Evolutionary conservation across 2,888 invertebrate species (phyloP).

Genomic region (Cartodere bifasciata): DNA sequence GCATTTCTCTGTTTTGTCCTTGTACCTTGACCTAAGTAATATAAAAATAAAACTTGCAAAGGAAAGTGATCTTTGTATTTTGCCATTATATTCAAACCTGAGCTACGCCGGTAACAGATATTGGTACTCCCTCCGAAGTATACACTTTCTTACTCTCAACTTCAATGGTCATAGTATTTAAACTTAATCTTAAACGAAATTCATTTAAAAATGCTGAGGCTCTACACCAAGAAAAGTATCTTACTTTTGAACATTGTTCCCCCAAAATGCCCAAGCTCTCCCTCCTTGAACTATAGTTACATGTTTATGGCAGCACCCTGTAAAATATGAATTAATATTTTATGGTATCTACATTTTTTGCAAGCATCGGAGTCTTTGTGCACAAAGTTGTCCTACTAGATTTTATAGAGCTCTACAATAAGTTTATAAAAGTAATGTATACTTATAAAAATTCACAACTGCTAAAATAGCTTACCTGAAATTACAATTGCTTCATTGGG

Average conservation of each 20-base stretch:
- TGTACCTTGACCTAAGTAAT: slow-evolving; percentile 46
- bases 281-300: slow-evolving; percentile 85
- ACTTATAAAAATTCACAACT: no score
- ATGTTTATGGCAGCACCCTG: slow-evolving; percentile 83
- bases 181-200: slow-evolving; percentile 54
- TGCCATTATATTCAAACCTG: no score
- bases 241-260: no score
- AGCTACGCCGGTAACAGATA: slow-evolving; percentile 87
- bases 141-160: slow-evolving; percentile 86
- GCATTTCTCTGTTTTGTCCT: slow-evolving; percentile 70
- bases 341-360: no score
- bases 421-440: no score
- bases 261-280: slow-evolving; percentile 84
- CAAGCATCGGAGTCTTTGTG: no score
- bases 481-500: slow-evolving; percentile 84
- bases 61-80: slow-evolving; percentile 1
- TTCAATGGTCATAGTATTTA: slow-evolving; percentile 88
- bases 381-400: no score
- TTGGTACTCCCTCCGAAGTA: slow-evolving; percentile 83
- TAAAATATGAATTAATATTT: no score
- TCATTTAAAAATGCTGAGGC: background rate
- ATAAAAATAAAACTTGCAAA: no score
- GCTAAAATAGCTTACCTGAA: no score
- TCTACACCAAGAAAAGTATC: no score
- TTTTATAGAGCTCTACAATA: no score